Evolutionary conservation across 2,797 vertebrate species (phyloP), one percentile per base, ranked within the genome.

Genomic region (Sebastes oblongus): DNA sequence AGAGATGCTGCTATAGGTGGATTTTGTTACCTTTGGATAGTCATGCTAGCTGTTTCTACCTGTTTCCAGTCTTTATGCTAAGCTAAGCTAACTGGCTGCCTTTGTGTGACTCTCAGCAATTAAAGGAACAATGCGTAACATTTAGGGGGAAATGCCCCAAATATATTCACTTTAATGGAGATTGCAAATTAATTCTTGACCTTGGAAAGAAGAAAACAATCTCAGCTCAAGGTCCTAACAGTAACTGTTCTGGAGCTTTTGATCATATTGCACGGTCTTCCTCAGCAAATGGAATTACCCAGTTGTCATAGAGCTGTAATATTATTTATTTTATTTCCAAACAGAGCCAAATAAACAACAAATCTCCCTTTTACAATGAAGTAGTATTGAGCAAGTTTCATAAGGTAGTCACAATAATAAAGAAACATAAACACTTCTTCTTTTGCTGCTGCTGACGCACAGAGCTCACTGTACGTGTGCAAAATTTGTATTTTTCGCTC

Each of bases 401-500:
- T 30, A 11, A 6, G 11, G 20, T n/a, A 61, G 20, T 62, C 2
- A 22, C 30, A 13, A 36, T 32, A 62, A 36, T 62, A 22, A 62
- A 36, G 20, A 61, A 61, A 36, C 30, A 61, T 13, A n/a, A 61
- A 32, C 50, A 8, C 36, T 39, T 39, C 36, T 39, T 39, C 36
- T 36, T 12, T 2, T 12, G 12, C 55, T 25, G 42, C 69, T 54
- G 16, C 60, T 72, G 56, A 52, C 9, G 55, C 82, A 77, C 56
- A 4, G 5, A 72, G 46, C 29, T 81, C 3, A 68, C 25, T 66
- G 54, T 58, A 46, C 20, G 27, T 52, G 7, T 72, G 22, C 22
- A 58, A 66, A 77, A 58, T 71, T 27, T 58, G 3, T 79, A 70
- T 79, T 77, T 71, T 79, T 59, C 9, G 12, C 25, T 6, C 32